These are phyloP conservation scores for Dryobates pubescens DNA, from an alignment of 2,797 vertebrate genomes.

Conservation along the genomic window DNA sequence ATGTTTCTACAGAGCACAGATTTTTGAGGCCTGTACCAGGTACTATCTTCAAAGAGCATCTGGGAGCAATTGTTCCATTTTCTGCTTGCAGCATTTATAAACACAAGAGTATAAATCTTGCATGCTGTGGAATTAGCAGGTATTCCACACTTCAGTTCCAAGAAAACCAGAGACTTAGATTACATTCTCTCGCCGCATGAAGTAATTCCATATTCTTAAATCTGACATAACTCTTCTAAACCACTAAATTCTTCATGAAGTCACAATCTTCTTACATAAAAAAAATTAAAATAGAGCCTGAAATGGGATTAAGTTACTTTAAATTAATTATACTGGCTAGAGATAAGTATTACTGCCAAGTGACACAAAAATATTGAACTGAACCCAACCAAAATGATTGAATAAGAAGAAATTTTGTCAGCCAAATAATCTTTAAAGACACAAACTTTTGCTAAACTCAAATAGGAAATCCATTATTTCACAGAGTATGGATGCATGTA, in stretches of 20 bases:
- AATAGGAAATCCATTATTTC: neutral
- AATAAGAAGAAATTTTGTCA: neutral
- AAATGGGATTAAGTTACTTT: slow-evolving; percentile 4
- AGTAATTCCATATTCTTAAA: neutral
- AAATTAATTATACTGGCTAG: neutral
- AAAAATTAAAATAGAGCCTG: neutral
- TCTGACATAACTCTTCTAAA: neutral
- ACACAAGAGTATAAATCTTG: neutral
- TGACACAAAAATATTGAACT: neutral
- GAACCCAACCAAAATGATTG: neutral
- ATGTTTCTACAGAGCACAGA: neutral
- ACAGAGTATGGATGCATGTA: neutral
- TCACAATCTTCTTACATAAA: neutral
- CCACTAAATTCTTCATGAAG: neutral
- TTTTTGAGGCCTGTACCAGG: neutral
- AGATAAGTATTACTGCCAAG: neutral
- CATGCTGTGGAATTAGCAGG: neutral
- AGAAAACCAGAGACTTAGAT: neutral
- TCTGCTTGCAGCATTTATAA: neutral
- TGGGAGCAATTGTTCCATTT: neutral
- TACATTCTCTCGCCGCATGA: neutral
- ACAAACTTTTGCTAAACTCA: neutral
- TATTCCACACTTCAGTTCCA: neutral
- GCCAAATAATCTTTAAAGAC: neutral
- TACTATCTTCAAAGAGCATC: neutral